Percentiles rank a stretch among this genome's conserved stretches.
phyloP scores from a whole-genome alignment of 2,797 vertebrate species.

The Adelosebastes latens region DNA sequence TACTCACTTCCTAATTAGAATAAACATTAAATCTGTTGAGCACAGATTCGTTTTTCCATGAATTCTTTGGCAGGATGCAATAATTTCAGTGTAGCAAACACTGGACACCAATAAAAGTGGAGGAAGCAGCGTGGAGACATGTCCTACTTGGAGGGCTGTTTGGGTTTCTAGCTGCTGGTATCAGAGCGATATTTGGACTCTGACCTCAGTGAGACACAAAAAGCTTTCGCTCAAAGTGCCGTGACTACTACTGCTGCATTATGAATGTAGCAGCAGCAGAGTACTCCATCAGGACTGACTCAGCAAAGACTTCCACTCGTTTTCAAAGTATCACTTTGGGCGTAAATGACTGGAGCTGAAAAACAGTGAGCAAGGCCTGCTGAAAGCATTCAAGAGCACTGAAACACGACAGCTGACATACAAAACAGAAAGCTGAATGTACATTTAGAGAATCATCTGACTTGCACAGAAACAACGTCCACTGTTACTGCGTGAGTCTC shows the following conservation, averaged over 20 bases:
- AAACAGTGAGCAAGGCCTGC: slow-evolving; percentile 12
- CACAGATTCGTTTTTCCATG: not conserved
- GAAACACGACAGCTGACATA: slow-evolving; percentile 4
- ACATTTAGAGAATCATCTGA: slow-evolving; percentile 1
- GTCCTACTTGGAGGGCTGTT: slow-evolving; percentile 6
- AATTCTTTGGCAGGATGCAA: not conserved
- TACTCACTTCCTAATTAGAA: slow-evolving; percentile 11
- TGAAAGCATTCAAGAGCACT: slow-evolving; percentile 23
- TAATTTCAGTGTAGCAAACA: slow-evolving; percentile 8
- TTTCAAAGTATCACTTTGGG: slow-evolving; percentile 42
- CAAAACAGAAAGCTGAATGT: not conserved
- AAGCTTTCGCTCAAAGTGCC: slow-evolving; percentile 51
- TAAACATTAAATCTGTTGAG: slow-evolving; percentile 24
- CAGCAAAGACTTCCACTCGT: slow-evolving; percentile 46
- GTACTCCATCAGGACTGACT: slow-evolving; percentile 58
- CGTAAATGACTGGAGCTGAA: slow-evolving; percentile 27
- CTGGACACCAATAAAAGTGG: not conserved
- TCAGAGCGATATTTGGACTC: slow-evolving; percentile 32
- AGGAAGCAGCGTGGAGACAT: not conserved
- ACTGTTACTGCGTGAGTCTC: not conserved
- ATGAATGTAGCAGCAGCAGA: slow-evolving; percentile 48
- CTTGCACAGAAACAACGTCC: not conserved
- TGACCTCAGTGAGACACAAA: slow-evolving; percentile 55
- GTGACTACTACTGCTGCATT: slow-evolving; percentile 39
- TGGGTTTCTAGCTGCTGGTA: slow-evolving; percentile 11